Base-by-base conservation (phyloP, 2,888 invertebrate species). In the Thera obeliscata region DNA sequence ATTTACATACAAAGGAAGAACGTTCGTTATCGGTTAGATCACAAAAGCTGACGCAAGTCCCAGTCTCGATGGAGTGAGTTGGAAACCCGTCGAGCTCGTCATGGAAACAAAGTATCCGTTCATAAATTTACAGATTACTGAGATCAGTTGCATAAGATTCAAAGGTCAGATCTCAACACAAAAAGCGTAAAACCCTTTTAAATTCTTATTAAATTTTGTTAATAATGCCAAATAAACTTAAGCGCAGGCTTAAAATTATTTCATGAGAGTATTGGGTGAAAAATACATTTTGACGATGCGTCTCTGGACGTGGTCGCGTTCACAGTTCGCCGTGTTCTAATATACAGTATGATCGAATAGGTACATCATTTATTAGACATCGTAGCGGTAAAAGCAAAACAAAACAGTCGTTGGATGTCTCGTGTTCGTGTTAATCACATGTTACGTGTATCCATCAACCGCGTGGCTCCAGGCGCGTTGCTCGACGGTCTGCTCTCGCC, bases 321-420 rank as follows among this genome's bases (percentile, higher is more conserved):
- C 81, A 79, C 80, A 43, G 56, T 56, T 56, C 41, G 81, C 83
- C 83, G 78, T 83, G 79, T 83, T 86, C 83, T 86, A 85, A 85
- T 87, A 81, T 85, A 87, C 86, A 87, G 78, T 82, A 82, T 85
- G 84, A 81, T 85, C 84, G 83, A 81, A 84, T 82, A 85, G 80
- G 56, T 67, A 87, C 85, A 87, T 84, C 82, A 85, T 88, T 91
- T 89, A 91, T 89, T 90, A 87, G 87, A 92, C 91, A 91, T 93
- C 93, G 93, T 92, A 93, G 92, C 92, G 92, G 92, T 91, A 90
- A 86, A 90, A 92, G 92, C 92, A 91, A 92, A 91, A 90, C 91
- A 92, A 91, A 91, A 91, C 90, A 89, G 86, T 87, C 83, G 84
- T 87, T 80, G 83, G 82, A 85, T 87, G 87, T 88, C 81, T 88